Conservation (phyloP, 2,888 invertebrate genomes). For the Ctena decussata region DNA sequence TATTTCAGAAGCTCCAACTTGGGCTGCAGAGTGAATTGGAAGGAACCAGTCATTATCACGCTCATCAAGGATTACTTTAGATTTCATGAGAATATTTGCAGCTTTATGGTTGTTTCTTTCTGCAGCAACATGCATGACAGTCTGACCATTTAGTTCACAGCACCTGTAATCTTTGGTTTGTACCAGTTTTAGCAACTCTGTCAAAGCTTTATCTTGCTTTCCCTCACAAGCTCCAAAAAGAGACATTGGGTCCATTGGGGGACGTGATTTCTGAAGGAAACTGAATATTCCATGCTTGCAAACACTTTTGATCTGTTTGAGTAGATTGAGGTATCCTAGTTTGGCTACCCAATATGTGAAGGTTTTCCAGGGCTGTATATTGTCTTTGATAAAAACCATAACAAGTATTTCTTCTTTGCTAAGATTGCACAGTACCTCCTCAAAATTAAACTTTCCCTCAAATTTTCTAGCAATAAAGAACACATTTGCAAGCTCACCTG, state of each 20-base stretch:
- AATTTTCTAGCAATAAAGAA: neutral
- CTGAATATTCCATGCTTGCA: neutral
- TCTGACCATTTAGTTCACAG: neutral
- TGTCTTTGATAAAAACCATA: neutral
- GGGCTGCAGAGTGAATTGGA: neutral
- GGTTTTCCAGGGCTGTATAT: neutral
- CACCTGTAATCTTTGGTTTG: neutral
- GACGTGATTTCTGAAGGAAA: neutral
- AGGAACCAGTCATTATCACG: neutral
- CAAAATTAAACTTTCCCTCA: neutral
- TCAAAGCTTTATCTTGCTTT: neutral
- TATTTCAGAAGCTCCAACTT: neutral
- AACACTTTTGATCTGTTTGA: neutral
- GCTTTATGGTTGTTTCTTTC: neutral
- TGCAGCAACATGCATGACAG: neutral
- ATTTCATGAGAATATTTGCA: neutral
- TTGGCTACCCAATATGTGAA: constrained; percentile 3
- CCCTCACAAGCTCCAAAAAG: neutral
- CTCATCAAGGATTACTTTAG: neutral
- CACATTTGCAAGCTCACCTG: neutral
- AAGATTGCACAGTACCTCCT: neutral
- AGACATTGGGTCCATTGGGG: neutral
- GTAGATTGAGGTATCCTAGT: neutral
- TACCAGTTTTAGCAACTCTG: neutral
- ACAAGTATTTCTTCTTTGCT: neutral